Conservation (phyloP, 30 jellyfish, hydroid and myxozoan species). For the Mastigias papua region DNA sequence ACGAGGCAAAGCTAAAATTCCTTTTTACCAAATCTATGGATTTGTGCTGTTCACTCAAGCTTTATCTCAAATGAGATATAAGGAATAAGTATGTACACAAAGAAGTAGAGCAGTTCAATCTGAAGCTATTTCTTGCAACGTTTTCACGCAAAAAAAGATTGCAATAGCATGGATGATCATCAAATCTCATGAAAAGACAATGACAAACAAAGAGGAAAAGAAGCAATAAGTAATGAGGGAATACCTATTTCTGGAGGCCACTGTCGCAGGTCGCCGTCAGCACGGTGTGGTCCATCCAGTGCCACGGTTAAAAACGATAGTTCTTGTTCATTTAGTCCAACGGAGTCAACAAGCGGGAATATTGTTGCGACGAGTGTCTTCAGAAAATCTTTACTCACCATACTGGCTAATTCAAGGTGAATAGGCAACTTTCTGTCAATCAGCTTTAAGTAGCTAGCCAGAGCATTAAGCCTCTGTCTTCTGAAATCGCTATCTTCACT, state of each 20-base stretch:
- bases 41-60: too few species aligned
- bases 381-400: constrained; percentile 70
- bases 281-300: constrained; percentile 79
- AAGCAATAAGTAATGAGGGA: too few species aligned
- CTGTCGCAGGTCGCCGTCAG: constrained; percentile 78
- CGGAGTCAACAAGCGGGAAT: constrained; percentile 86
- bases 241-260: constrained; percentile 98
- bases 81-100: too few species aligned
- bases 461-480: constrained; percentile 37
- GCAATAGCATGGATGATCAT: too few species aligned
- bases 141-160: too few species aligned
- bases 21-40: too few species aligned
- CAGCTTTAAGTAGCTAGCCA: constrained; percentile 50
- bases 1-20: too few species aligned
- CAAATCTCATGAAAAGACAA: too few species aligned
- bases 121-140: too few species aligned
- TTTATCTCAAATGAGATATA: too few species aligned
- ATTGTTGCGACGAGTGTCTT: constrained; percentile 32
- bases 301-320: constrained; percentile 80
- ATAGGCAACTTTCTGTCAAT: constrained; percentile 59
- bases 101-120: too few species aligned
- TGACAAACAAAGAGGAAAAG: too few species aligned
- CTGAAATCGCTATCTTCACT: constrained; percentile 62
- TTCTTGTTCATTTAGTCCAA: constrained; percentile 92
- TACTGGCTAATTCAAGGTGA: constrained; percentile 91